Evolutionary conservation across 2,888 invertebrate genomes (phyloP).

Genomic region (Graphium colonna): DNA sequence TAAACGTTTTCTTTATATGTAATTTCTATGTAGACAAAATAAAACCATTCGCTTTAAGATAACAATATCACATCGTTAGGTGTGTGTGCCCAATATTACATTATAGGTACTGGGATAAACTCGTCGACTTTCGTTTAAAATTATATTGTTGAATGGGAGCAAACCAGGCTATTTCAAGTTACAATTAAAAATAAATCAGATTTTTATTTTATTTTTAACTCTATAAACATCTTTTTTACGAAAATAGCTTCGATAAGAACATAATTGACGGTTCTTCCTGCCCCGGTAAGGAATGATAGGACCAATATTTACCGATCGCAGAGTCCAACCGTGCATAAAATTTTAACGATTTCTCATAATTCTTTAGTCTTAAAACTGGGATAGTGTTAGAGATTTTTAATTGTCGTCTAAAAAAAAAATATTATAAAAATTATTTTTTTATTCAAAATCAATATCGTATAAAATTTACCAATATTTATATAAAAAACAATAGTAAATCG

Average conservation of each 20-base stretch:
- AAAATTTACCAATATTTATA: neutral
- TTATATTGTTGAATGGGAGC: neutral
- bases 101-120: conserved; percentile 43
- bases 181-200: neutral
- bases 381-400: conserved; percentile 32
- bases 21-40: conserved; percentile 70
- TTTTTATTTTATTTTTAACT: conserved; percentile 1
- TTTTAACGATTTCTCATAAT: conserved; percentile 25
- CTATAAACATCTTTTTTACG: conserved; percentile 30
- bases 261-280: conserved; percentile 44
- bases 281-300: conserved; percentile 83
- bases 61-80: conserved; percentile 75
- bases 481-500: no score
- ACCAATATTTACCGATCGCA: conserved; percentile 82
- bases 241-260: conserved; percentile 43
- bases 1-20: conserved; percentile 54
- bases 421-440: conserved; percentile 17
- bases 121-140: conserved; percentile 8
- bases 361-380: conserved; percentile 55
- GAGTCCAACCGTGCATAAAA: conserved; percentile 39
- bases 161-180: neutral
- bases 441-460: neutral
- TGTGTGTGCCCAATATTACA: conserved; percentile 69
- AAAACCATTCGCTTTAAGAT: conserved; percentile 67
- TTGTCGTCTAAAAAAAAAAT: neutral